Percentiles rank a stretch among this genome's conserved stretches.
phyloP scores from a whole-genome alignment of 2,113 vertebrate species.

The Pseudorhombus dupliciocellatus region DNA sequence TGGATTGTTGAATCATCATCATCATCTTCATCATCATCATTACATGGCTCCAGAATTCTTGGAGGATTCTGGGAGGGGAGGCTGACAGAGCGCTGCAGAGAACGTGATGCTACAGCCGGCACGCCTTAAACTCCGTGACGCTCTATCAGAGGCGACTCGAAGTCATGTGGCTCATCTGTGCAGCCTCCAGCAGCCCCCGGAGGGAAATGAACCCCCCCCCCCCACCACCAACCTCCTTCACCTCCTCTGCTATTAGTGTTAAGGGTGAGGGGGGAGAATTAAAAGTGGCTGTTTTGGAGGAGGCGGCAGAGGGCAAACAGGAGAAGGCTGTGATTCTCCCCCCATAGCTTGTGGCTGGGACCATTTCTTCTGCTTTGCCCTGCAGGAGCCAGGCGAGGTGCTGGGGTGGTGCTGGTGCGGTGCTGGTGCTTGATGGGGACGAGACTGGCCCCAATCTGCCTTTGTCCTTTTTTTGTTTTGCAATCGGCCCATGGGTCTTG shows the following conservation, averaged over 20 bases:
- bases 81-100: constrained; percentile 16
- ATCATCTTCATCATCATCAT: constrained; percentile 48
- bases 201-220: constrained; percentile 43
- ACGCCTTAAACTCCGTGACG: constrained; percentile 20
- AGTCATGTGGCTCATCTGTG: constrained; percentile 68
- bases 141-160: constrained; percentile 8
- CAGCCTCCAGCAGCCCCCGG: constrained; percentile 46
- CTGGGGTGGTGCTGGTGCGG: constrained; percentile 10
- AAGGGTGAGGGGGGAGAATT: constrained; percentile 62
- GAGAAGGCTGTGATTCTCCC: constrained; percentile 33
- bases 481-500: constrained; percentile 55
- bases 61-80: constrained; percentile 24
- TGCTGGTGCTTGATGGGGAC: constrained; percentile 35
- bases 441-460: constrained; percentile 58
- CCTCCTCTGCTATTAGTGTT: constrained; percentile 48
- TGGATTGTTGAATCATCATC: constrained; percentile 20
- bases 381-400: constrained; percentile 5
- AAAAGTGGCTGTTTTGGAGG: constrained; percentile 57
- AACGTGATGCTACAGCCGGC: neutral
- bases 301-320: constrained; percentile 31
- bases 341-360: constrained; percentile 15
- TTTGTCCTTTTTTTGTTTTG: constrained; percentile 52
- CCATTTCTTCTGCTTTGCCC: constrained; percentile 13
- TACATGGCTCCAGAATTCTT: constrained; percentile 41
- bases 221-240: neutral